A percentile compares a stretch with the other conserved stretches of the same genome.
These are phyloP conservation scores for Seira musarum DNA, from an alignment of 2,888 invertebrate species.

Conservation along the genomic window DNA sequence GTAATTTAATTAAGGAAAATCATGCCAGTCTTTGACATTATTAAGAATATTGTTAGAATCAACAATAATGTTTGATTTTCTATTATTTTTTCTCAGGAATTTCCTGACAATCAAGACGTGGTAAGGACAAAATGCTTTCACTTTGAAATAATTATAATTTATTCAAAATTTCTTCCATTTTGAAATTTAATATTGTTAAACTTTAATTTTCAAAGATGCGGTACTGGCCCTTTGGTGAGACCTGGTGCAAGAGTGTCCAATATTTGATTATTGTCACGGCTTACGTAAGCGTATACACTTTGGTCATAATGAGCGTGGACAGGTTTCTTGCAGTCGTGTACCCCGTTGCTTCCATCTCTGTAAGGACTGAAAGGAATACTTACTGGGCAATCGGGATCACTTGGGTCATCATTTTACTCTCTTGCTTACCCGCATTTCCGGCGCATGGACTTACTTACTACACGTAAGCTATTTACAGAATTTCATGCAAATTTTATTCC, in stretches of 20 bases:
- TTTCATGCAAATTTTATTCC: no score
- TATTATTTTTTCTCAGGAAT: no score
- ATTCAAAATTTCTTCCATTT: no score
- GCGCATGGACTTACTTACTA: constrained; percentile 84
- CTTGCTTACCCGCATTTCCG: constrained; percentile 84
- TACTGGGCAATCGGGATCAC: constrained; percentile 83
- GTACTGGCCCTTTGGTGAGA: constrained; percentile 92
- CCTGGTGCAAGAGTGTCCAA: constrained; percentile 91
- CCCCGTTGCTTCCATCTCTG: constrained; percentile 89
- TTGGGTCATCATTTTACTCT: constrained; percentile 86
- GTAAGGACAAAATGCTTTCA: no score
- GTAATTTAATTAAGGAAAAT: no score
- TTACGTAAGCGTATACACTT: constrained; percentile 93
- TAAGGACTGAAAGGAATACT: constrained; percentile 87
- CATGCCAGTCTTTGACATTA: no score
- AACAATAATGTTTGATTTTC: no score
- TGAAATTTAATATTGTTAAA: no score
- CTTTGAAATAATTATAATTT: no score
- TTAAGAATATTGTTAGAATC: no score
- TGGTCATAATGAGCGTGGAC: constrained; percentile 95
- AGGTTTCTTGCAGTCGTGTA: constrained; percentile 93
- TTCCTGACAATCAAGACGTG: no score
- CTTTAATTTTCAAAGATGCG: no score
- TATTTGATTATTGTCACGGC: constrained; percentile 94
- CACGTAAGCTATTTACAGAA: constrained; percentile 73